These are phyloP conservation scores for Ctenicera cuprea DNA, from an alignment of 2,888 invertebrate species.

Conservation along the genomic window DNA sequence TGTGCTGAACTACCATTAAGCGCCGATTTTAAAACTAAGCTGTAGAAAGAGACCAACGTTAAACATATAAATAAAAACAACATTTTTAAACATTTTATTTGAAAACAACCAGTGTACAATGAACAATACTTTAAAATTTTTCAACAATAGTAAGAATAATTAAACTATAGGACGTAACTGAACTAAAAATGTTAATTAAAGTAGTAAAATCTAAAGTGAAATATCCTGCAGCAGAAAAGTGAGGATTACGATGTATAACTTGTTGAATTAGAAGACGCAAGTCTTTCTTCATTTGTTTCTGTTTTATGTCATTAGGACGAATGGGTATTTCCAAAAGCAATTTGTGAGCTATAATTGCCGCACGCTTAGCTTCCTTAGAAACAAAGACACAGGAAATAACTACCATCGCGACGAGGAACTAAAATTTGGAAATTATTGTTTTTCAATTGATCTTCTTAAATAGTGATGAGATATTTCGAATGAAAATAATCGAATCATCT, in stretches of 20 bases:
- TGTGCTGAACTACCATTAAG: too few relatives aligned
- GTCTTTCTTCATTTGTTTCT: conserved; percentile 49
- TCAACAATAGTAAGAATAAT: conserved; percentile 35
- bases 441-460: too few relatives aligned
- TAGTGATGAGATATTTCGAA: too few relatives aligned
- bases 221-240: conserved; percentile 61
- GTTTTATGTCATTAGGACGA: conserved; percentile 8
- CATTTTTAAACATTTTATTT: too few relatives aligned
- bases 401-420: conserved; percentile 50
- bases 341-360: conserved; percentile 53
- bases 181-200: conserved; percentile 59
- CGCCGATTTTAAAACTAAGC: too few relatives aligned
- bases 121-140: neutral
- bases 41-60: too few relatives aligned
- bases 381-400: conserved; percentile 55
- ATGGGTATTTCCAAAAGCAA: conserved; percentile 55
- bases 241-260: conserved; percentile 52
- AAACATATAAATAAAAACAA: too few relatives aligned
- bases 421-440: conserved; percentile 29
- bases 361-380: conserved; percentile 54
- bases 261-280: conserved; percentile 56
- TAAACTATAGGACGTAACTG: conserved; percentile 61
- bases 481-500: too few relatives aligned
- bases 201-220: conserved; percentile 59
- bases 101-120: too few relatives aligned